Percentiles rank a stretch among this genome's conserved stretches.
Conservation (phyloP, 2,113 vertebrate genomes). For the Urocynchramus pylzowi region DNA sequence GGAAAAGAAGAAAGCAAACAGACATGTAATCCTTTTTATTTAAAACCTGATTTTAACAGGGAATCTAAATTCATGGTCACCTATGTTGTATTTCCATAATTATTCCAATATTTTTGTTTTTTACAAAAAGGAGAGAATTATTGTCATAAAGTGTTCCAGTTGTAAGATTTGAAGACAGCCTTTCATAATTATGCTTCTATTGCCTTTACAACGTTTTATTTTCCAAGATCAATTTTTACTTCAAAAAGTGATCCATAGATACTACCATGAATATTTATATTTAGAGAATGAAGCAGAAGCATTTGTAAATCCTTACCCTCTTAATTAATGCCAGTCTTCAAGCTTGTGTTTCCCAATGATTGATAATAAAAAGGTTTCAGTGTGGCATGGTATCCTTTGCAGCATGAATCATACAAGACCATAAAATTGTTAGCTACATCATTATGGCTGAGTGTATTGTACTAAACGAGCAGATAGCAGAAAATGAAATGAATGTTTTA, state of each 20-base stretch:
- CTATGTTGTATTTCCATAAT: neutral
- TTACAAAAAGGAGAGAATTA: neutral
- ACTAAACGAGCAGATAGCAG: slow-evolving; percentile 17
- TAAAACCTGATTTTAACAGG: neutral
- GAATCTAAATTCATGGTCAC: neutral
- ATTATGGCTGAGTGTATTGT: slow-evolving; percentile 58
- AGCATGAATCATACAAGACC: slow-evolving; percentile 61
- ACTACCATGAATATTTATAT: slow-evolving; percentile 59
- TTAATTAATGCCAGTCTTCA: slow-evolving; percentile 65
- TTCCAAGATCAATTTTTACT: slow-evolving; percentile 49
- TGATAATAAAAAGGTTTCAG: slow-evolving; percentile 67
- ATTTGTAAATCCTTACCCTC: slow-evolving; percentile 59
- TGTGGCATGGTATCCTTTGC: slow-evolving; percentile 52
- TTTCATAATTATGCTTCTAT: slow-evolving; percentile 36
- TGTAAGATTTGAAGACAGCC: neutral
- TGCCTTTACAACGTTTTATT: slow-evolving; percentile 26
- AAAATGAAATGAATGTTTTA: slow-evolving; percentile 54
- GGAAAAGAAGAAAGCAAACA: neutral
- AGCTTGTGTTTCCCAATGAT: slow-evolving; percentile 50
- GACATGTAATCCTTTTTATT: neutral
- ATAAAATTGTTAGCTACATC: slow-evolving; percentile 62
- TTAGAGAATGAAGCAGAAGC: slow-evolving; percentile 44
- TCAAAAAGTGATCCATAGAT: slow-evolving; percentile 46
- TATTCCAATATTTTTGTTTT: neutral
- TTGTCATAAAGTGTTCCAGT: neutral